These are phyloP conservation scores for Spinus olivaceus DNA, from an alignment of 2,797 vertebrate species.

Conservation along the genomic window DNA sequence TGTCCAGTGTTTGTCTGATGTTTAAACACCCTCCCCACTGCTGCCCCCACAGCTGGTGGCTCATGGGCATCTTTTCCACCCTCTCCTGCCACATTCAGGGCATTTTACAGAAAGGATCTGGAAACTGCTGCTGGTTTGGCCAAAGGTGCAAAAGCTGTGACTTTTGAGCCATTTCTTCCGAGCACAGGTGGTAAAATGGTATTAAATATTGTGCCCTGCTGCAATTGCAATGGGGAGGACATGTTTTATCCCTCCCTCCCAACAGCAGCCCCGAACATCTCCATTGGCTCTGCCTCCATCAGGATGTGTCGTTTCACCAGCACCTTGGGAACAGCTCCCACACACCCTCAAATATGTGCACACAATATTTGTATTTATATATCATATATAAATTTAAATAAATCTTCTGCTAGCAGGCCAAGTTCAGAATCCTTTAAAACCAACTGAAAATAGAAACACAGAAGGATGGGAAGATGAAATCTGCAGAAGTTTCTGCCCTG, in stretches of 20 bases:
- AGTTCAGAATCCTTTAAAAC: slow-evolving; percentile 39
- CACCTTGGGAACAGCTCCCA: slow-evolving; percentile 53
- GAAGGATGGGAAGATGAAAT: slow-evolving; percentile 45
- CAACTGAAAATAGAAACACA: slow-evolving; percentile 64
- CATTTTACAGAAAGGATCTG: not conserved
- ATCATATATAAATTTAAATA: slow-evolving; percentile 28
- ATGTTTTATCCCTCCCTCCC: not conserved
- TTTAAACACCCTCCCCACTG: not conserved
- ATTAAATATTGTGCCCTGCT: not conserved
- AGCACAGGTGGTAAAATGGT: not conserved
- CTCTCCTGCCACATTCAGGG: not conserved
- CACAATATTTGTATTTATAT: not conserved
- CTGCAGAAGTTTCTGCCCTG: slow-evolving; percentile 36
- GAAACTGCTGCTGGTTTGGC: not conserved
- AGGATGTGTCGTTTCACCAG: not conserved
- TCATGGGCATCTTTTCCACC: not conserved
- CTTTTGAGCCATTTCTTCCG: not conserved
- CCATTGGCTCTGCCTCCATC: not conserved
- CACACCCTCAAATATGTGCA: not conserved
- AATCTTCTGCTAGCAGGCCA: slow-evolving; percentile 32
- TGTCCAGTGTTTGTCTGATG: not conserved
- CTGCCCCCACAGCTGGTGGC: not conserved
- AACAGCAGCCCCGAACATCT: not conserved
- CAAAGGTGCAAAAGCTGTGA: not conserved
- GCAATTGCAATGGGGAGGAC: not conserved